Conservation (phyloP, 2,888 invertebrate species). For the Oeneis ivallda region DNA sequence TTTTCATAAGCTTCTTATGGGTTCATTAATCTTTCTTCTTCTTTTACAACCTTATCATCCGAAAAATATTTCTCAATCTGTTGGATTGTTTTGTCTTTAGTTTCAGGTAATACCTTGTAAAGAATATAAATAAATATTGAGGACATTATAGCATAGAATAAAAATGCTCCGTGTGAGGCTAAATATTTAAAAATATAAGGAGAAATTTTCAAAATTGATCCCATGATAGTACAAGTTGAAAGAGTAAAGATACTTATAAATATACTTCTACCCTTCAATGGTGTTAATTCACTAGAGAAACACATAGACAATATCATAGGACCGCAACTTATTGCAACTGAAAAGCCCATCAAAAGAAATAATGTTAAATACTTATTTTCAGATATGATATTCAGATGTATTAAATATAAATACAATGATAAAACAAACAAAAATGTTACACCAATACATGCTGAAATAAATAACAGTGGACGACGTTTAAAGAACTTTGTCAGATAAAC, state of each 20-base stretch:
- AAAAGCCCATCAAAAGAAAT: slow-evolving; percentile 50
- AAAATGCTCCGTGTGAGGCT: slow-evolving; percentile 43
- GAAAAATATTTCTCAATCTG: slow-evolving; percentile 39
- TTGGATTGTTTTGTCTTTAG: slow-evolving; percentile 43
- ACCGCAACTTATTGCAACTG: slow-evolving; percentile 50
- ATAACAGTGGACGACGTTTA: slow-evolving; percentile 46
- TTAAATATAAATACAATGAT: slow-evolving; percentile 42
- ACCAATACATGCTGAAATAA: slow-evolving; percentile 40
- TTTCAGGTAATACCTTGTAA: slow-evolving; percentile 40
- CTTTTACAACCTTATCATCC: not conserved
- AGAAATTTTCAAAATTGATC: slow-evolving; percentile 44
- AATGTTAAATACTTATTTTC: slow-evolving; percentile 50
- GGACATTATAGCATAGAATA: slow-evolving; percentile 36
- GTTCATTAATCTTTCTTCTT: slow-evolving; percentile 14
- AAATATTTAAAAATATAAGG: slow-evolving; percentile 43
- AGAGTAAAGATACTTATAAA: slow-evolving; percentile 15
- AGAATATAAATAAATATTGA: slow-evolving; percentile 28
- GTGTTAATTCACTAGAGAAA: slow-evolving; percentile 39
- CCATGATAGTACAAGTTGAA: slow-evolving; percentile 14
- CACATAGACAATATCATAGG: slow-evolving; percentile 50
- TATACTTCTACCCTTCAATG: slow-evolving; percentile 20
- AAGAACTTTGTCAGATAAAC: slow-evolving; percentile 46
- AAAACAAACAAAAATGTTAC: slow-evolving; percentile 38
- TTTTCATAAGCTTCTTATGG: not conserved
- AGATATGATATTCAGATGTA: slow-evolving; percentile 30